phyloP scores from a whole-genome alignment of 1,140 invertebrate species.

The Pachypeltis micranthus region DNA sequence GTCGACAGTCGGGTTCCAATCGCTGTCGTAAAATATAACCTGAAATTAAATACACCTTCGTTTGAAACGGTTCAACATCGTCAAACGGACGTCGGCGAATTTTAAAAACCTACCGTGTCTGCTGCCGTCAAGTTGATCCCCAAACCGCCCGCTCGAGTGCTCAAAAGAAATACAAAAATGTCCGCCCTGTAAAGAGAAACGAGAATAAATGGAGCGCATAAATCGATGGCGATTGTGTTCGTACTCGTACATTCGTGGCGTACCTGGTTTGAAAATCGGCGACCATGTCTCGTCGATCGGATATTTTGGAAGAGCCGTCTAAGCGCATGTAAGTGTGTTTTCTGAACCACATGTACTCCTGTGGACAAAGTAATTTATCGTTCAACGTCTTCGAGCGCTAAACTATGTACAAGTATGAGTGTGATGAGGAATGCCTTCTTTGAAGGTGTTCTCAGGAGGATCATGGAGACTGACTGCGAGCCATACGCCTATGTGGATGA shows the following conservation, averaged over 20 bases:
- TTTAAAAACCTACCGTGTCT: slow-evolving; percentile 80
- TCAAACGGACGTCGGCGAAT: no score
- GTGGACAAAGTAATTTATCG: no score
- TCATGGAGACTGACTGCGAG: no score
- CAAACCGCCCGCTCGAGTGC: slow-evolving; percentile 90
- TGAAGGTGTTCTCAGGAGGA: no score
- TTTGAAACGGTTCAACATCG: no score
- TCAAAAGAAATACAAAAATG: slow-evolving; percentile 93
- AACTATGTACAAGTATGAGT: no score
- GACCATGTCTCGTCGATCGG: slow-evolving; percentile 82
- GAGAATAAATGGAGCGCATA: no score
- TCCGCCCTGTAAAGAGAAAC: slow-evolving; percentile 50
- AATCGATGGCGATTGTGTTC: no score
- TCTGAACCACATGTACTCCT: slow-evolving; percentile 88
- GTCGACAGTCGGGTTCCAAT: slow-evolving; percentile 97
- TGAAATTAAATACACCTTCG: slow-evolving; percentile 40
- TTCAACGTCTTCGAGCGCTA: background rate
- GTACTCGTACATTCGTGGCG: no score
- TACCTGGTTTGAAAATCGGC: slow-evolving; percentile 75
- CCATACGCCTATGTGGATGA: no score
- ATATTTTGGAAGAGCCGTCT: slow-evolving; percentile 86
- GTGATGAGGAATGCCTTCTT: no score
- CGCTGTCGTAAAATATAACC: slow-evolving; percentile 98
- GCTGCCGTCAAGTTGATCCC: slow-evolving; percentile 97
- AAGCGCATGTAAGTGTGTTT: slow-evolving; percentile 86